phyloP scores from a whole-genome alignment of 64 coral and sea anemone species.

The Montipora foliosa region DNA sequence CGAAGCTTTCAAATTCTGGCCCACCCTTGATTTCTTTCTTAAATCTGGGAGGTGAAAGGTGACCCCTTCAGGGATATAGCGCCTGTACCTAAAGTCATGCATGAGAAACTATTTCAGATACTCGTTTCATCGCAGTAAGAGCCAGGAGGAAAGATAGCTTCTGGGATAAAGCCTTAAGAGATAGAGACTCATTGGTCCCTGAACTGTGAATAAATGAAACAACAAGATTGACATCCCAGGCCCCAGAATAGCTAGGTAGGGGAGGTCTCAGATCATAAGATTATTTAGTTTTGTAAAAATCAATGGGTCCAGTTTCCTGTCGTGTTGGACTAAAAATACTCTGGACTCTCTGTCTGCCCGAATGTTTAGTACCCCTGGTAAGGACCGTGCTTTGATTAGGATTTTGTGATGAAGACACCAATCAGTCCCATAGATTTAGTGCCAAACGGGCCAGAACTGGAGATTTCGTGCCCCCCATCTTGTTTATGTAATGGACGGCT shows the following conservation, averaged over 20 bases:
- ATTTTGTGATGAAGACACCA: slow-evolving; percentile 32
- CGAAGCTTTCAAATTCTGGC: slow-evolving; percentile 30
- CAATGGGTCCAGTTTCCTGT: slow-evolving; percentile 53
- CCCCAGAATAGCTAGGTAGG: not conserved
- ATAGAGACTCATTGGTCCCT: slow-evolving; percentile 3
- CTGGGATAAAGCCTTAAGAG: slow-evolving; percentile 15
- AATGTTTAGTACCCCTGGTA: slow-evolving; percentile 51
- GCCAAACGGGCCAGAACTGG: slow-evolving; percentile 41
- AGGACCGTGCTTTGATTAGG: not conserved
- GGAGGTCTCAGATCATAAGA: slow-evolving; percentile 4
- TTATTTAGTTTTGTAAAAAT: not conserved
- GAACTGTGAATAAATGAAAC: not conserved
- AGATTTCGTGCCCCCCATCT: slow-evolving; percentile 33
- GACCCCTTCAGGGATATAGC: slow-evolving; percentile 29
- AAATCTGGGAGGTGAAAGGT: slow-evolving; percentile 22
- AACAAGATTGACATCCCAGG: not conserved
- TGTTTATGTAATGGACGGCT: slow-evolving; percentile 26
- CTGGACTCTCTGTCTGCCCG: slow-evolving; percentile 31
- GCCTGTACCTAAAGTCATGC: slow-evolving; percentile 49
- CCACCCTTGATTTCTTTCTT: slow-evolving; percentile 4
- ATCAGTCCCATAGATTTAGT: slow-evolving; percentile 42
- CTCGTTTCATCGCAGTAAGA: slow-evolving; percentile 7
- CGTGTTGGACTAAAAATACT: slow-evolving; percentile 22
- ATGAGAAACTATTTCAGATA: slow-evolving; percentile 50
- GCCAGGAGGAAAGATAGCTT: slow-evolving; percentile 8